Percentiles rank a stretch among this genome's conserved stretches.
Conservation (phyloP, 1,140 invertebrate species). For the Drosophila nikananu region DNA sequence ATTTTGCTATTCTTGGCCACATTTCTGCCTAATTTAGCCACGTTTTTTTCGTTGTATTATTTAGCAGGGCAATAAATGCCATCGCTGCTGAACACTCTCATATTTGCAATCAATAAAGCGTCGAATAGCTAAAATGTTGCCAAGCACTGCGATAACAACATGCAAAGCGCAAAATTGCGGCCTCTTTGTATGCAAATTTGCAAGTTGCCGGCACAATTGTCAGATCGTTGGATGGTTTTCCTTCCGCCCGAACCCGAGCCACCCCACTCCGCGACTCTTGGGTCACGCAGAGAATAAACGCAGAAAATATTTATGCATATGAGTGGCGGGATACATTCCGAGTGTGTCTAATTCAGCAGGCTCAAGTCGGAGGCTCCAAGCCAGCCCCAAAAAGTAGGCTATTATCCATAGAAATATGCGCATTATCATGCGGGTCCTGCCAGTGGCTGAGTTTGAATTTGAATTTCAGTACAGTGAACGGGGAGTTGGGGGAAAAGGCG, state of each 20-base stretch:
- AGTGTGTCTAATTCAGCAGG: slow-evolving; percentile 61
- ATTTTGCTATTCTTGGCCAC: slow-evolving; percentile 16
- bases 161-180: slow-evolving; percentile 59
- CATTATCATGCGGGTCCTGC: slow-evolving; percentile 65
- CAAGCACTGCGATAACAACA: slow-evolving; percentile 30
- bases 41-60: slow-evolving; percentile 4
- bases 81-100: slow-evolving; percentile 35
- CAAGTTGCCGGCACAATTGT: slow-evolving; percentile 59
- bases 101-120: slow-evolving; percentile 76
- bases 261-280: slow-evolving; percentile 12
- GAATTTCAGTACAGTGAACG: slow-evolving; percentile 14
- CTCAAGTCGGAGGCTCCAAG: slow-evolving; percentile 36
- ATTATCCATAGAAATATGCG: slow-evolving; percentile 77
- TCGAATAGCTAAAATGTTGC: slow-evolving; percentile 34
- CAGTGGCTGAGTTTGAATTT: slow-evolving; percentile 50
- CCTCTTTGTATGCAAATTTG: slow-evolving; percentile 65
- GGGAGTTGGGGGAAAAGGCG: neutral
- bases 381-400: slow-evolving; percentile 68
- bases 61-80: slow-evolving; percentile 37
- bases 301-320: slow-evolving; percentile 77
- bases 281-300: slow-evolving; percentile 55
- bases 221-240: slow-evolving; percentile 45
- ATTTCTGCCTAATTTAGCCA: slow-evolving; percentile 21
- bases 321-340: slow-evolving; percentile 42
- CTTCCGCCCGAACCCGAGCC: neutral